Evolutionary conservation across 2,888 invertebrate genomes (phyloP), one percentile per base, ranked within the genome.

Genomic region (Phaedon cochleariae): DNA sequence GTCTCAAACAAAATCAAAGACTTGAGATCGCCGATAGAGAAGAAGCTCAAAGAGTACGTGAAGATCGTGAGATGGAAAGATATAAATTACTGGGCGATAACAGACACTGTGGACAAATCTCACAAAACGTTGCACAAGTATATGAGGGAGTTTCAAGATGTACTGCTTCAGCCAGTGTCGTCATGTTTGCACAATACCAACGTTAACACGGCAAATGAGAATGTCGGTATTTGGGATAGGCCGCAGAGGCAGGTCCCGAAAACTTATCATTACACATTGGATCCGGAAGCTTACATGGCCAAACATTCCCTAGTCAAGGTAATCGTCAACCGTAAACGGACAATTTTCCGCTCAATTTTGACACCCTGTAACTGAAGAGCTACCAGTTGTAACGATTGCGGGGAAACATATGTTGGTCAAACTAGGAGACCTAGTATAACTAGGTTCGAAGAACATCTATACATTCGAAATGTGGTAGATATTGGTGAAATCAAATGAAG

Each of bases 31-130:
- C 96, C 97, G 0, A 93, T 98, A 66, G 97, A 97, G 79, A 96
- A 95, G 84, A 93, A 96, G 81, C 82, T 99, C 10, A 92, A 92
- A 73, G 97, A 97, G 73, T 96, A 95, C 79, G 93, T 98, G 0
- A 97, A 97, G 83, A 97, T 99, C 60, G 94, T 94, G 57, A 89
- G 95, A 41, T 99, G 98, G 94, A 91, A 95, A 77, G 98, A 99
- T 78, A 89, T 95, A 12, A 98, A 93, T 77, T 96, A 97, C 81
- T 97, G 95, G 90, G 92, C 96, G 31, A 91, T 98, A 60, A 95
- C 94, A 74, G 92, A 93, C 72, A 92, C 95, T 0, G 91, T 96
- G 0, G 91, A 93, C 45, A 95, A 94, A 78, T 92, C 95, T 0
- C 97, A 97, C 80, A 90, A 92, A 69, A 93, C 91, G 18, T 85